These are phyloP conservation scores for Cephus cinctus DNA, from an alignment of 1,140 invertebrate species.

Conservation along the genomic window DNA sequence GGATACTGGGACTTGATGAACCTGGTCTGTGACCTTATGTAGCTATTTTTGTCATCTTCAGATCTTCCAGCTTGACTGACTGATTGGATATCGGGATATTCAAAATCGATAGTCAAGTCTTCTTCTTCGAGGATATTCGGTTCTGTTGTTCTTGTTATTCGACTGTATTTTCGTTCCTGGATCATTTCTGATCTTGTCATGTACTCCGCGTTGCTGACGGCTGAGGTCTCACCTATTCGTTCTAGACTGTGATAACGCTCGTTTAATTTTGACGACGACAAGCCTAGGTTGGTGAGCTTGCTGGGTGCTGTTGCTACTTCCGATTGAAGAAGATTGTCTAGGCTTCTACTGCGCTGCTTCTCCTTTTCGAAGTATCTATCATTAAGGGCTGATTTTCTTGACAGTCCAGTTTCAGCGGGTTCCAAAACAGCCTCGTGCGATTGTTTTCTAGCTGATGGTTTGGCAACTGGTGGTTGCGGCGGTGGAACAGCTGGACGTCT, in stretches of 20 bases:
- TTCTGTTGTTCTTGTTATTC: constrained; percentile 49
- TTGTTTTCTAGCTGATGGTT: constrained; percentile 60
- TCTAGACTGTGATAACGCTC: constrained; percentile 85
- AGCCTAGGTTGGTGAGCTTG: constrained; percentile 68
- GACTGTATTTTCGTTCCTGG: constrained; percentile 52
- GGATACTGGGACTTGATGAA: constrained; percentile 85
- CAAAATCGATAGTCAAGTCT: constrained; percentile 64
- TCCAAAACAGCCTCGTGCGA: constrained; percentile 66
- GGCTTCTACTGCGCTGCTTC: constrained; percentile 75
- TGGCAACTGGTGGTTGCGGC: constrained; percentile 55
- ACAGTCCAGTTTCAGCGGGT: constrained; percentile 61
- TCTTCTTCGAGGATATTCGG: constrained; percentile 58
- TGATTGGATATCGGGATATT: constrained; percentile 65
- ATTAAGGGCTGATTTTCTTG: constrained; percentile 81
- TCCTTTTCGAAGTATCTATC: constrained; percentile 85
- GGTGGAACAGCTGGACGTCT: constrained; percentile 59
- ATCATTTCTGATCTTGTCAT: constrained; percentile 58
- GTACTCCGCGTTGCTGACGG: constrained; percentile 56
- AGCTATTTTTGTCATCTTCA: constrained; percentile 64
- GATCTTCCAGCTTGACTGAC: constrained; percentile 64
- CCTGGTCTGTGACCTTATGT: constrained; percentile 62
- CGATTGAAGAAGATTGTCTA: constrained; percentile 75
- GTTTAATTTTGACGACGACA: constrained; percentile 80
- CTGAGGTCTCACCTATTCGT: constrained; percentile 60
- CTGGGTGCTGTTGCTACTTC: constrained; percentile 52